These are phyloP conservation scores for Tridacna crocea DNA, from an alignment of 2,888 invertebrate species.

Conservation along the genomic window DNA sequence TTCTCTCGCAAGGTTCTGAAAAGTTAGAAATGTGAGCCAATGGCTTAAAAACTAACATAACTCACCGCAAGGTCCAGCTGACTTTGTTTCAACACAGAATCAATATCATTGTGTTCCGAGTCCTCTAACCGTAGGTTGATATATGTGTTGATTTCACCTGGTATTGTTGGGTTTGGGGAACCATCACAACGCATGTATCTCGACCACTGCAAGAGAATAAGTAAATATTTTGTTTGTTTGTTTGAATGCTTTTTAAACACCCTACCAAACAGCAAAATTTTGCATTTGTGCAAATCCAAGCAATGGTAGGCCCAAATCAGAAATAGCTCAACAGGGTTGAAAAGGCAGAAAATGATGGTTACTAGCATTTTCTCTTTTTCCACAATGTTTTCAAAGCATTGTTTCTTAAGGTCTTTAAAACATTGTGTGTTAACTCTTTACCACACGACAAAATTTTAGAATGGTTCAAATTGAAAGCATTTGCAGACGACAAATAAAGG, in stretches of 20 bases:
- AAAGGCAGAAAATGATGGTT: not conserved
- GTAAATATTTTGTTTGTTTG: not conserved
- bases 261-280: not conserved
- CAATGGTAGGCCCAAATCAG: not conserved
- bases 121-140: conserved; percentile 82
- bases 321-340: not conserved
- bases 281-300: not conserved
- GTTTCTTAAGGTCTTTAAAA: not conserved
- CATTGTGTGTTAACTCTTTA: too few relatives aligned
- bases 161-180: conserved; percentile 82
- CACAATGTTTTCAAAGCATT: not conserved
- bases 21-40: too few relatives aligned
- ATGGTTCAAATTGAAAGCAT: too few relatives aligned
- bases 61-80: conserved; percentile 79
- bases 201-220: conserved; percentile 77
- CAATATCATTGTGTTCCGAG: conserved; percentile 71
- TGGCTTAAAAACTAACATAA: not conserved
- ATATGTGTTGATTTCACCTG: conserved; percentile 84
- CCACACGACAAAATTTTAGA: too few relatives aligned
- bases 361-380: not conserved
- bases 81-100: conserved; percentile 77
- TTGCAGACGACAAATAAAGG: too few relatives aligned
- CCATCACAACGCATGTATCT: conserved; percentile 84
- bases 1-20: too few relatives aligned
- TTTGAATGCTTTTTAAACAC: not conserved